Percentiles rank a stretch among this genome's conserved stretches.
phyloP scores from a whole-genome alignment of 2,888 invertebrate species.

The Calliphora vomitoria region DNA sequence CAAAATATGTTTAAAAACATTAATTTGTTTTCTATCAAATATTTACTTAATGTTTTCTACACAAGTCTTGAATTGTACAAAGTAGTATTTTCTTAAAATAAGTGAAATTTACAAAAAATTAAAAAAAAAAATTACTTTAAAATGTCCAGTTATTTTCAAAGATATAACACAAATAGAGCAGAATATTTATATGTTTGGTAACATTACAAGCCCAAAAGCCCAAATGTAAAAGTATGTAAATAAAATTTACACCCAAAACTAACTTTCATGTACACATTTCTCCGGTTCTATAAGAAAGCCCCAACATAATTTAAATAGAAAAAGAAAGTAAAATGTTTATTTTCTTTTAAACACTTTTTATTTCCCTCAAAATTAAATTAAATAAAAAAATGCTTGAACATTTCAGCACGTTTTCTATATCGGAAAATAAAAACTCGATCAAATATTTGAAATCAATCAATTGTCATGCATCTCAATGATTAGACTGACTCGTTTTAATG shows the following conservation, averaged over 20 bases:
- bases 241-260: background rate
- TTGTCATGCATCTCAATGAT: conserved; percentile 33
- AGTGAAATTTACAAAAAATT: too few relatives aligned
- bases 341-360: background rate
- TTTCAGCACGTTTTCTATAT: conserved; percentile 34
- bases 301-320: background rate
- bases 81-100: too few relatives aligned
- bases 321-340: conserved; percentile 43
- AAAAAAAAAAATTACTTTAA: too few relatives aligned
- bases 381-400: conserved; percentile 4
- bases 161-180: too few relatives aligned
- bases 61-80: too few relatives aligned
- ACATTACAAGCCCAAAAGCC: too few relatives aligned
- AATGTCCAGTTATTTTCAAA: too few relatives aligned
- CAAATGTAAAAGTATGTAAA: background rate
- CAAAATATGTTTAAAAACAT: too few relatives aligned
- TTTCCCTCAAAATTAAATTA: background rate
- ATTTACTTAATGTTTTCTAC: too few relatives aligned
- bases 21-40: too few relatives aligned
- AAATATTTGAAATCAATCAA: conserved; percentile 19
- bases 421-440: background rate
- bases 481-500: conserved; percentile 16
- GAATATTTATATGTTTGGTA: too few relatives aligned
- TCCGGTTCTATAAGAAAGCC: background rate
- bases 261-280: background rate